These are phyloP conservation scores for Sinocyclocheilus grahami DNA, from an alignment of 2,113 vertebrate genomes.

Conservation along the genomic window DNA sequence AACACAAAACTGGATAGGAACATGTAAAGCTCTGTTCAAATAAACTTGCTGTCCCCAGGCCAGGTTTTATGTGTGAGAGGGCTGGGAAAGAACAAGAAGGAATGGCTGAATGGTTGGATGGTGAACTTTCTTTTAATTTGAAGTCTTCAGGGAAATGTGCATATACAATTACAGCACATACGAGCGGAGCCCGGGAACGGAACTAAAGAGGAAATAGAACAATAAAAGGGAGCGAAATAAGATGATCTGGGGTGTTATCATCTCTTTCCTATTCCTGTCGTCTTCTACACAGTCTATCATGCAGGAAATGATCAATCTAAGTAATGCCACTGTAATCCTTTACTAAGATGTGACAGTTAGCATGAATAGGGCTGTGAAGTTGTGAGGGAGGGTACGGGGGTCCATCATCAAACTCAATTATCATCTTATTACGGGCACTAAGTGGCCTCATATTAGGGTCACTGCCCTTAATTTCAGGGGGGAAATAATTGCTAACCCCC, in stretches of 20 bases:
- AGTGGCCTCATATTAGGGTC: conserved; percentile 85
- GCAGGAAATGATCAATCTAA: conserved; percentile 70
- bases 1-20: conserved; percentile 68
- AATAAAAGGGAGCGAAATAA: conserved; percentile 66
- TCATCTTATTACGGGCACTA: conserved; percentile 81
- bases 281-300: conserved; percentile 50
- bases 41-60: conserved; percentile 75
- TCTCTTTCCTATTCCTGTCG: conserved; percentile 45
- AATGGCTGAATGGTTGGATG: conserved; percentile 69
- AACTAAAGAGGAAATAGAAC: conserved; percentile 63
- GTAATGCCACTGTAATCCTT: conserved; percentile 73
- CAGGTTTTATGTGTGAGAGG: conserved; percentile 43
- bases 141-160: conserved; percentile 74
- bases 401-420: conserved; percentile 79
- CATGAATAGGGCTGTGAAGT: conserved; percentile 53
- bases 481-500: conserved; percentile 78
- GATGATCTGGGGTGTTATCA: conserved; percentile 68
- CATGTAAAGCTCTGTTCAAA: conserved; percentile 72
- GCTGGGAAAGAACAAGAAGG: conserved; percentile 61
- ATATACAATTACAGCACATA: conserved; percentile 78
- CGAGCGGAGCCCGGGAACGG: conserved; percentile 68
- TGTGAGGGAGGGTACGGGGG: conserved; percentile 46
- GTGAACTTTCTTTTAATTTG: conserved; percentile 80
- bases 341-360: conserved; percentile 68
- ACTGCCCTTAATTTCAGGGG: conserved; percentile 85